phyloP scores from a whole-genome alignment of 2,888 invertebrate species.

The Kuschelorhynchus macadamiae region DNA sequence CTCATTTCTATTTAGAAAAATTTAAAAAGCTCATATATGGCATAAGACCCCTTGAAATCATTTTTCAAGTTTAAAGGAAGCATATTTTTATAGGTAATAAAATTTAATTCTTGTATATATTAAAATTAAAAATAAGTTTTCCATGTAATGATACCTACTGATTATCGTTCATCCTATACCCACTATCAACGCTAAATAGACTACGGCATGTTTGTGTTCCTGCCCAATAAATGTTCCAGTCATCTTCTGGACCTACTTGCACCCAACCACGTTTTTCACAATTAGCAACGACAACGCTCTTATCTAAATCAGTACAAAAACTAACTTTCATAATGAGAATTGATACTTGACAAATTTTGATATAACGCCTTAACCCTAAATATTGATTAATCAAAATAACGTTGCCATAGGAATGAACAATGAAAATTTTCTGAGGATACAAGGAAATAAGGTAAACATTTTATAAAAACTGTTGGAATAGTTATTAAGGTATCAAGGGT shows the following conservation, averaged over 20 bases:
- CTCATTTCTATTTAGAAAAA: no score
- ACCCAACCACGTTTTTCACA: slow-evolving; percentile 94
- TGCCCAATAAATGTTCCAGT: slow-evolving; percentile 98
- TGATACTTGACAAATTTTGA: slow-evolving; percentile 39
- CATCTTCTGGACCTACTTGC: slow-evolving; percentile 89
- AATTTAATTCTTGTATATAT: no score
- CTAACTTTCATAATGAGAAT: slow-evolving; percentile 69
- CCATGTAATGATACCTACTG: slow-evolving; percentile 74
- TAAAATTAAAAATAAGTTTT: no score
- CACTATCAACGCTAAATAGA: slow-evolving; percentile 92
- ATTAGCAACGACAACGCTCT: slow-evolving; percentile 92
- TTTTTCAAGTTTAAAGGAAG: no score
- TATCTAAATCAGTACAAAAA: slow-evolving; percentile 91
- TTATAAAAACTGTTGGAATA: no score
- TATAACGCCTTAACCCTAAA: slow-evolving; percentile 29
- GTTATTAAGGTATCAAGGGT: no score
- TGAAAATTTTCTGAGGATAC: no score
- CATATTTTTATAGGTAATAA: no score
- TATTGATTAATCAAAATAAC: slow-evolving; percentile 38
- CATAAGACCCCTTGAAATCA: no score
- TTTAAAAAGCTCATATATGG: no score
- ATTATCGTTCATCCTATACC: slow-evolving; percentile 92
- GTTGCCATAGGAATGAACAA: slow-evolving; percentile 11
- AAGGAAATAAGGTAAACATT: no score
- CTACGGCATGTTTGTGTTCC: slow-evolving; percentile 91